Evolutionary conservation across 2,797 vertebrate species (phyloP).

Genomic region (Xyrichtys novacula): DNA sequence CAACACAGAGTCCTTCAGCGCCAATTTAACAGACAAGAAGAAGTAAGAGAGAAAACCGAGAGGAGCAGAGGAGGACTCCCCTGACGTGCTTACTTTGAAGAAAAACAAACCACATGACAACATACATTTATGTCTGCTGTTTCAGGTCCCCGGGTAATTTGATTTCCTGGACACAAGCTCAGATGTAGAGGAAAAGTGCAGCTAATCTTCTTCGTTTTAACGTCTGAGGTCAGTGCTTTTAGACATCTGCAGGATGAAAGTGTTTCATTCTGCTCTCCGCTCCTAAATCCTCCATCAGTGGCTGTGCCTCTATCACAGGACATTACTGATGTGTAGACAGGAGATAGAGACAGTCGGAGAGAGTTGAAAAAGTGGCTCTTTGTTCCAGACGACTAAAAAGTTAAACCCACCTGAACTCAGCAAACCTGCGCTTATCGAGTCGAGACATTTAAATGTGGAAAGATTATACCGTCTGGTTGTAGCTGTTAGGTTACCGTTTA

Average conservation of each 20-base stretch:
- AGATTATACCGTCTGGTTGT: no score
- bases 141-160: not conserved
- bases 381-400: not conserved
- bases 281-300: constrained; percentile 1
- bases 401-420: not conserved
- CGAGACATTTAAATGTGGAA: not conserved
- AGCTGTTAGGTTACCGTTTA: not conserved
- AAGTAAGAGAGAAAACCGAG: not conserved
- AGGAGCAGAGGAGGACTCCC: not conserved
- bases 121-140: not conserved
- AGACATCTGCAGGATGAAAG: constrained; percentile 2
- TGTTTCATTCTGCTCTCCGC: not conserved
- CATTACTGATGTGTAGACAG: not conserved
- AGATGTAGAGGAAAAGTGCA: not conserved
- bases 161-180: not conserved
- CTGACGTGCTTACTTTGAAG: constrained; percentile 4
- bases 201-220: not conserved
- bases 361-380: not conserved
- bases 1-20: constrained; percentile 5
- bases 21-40: not conserved
- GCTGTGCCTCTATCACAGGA: not conserved
- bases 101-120: not conserved
- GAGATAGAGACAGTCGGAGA: not conserved
- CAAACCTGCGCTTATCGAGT: not conserved
- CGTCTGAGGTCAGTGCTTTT: constrained; percentile 1